Percentiles rank a stretch among this genome's conserved stretches.
Conservation (phyloP, 2,797 vertebrate genomes). For the Gymnothorax javanicus region DNA sequence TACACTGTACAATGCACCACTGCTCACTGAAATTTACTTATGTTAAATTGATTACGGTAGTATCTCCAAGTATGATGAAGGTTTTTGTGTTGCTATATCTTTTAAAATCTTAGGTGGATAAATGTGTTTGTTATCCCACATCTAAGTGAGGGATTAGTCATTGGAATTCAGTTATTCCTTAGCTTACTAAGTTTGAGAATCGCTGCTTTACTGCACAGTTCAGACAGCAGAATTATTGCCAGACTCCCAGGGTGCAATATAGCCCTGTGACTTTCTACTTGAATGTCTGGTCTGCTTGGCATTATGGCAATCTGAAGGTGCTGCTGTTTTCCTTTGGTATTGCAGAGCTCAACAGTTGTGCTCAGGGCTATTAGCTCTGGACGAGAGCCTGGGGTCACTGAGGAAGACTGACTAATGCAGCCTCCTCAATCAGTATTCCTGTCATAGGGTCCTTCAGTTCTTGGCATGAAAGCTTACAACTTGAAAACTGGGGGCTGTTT, state of each 20-base stretch:
- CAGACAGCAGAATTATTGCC: neutral
- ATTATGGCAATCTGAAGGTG: neutral
- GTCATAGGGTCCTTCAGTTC: neutral
- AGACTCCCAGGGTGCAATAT: neutral
- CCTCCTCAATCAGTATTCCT: neutral
- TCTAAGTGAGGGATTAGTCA: neutral
- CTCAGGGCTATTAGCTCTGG: neutral
- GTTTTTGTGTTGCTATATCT: neutral
- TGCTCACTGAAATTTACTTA: neutral
- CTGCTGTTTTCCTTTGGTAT: neutral
- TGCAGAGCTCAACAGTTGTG: neutral
- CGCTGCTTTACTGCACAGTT: neutral
- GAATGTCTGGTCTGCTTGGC: neutral
- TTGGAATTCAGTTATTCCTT: neutral
- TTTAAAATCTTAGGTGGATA: neutral
- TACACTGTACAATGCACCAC: neutral
- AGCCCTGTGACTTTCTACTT: neutral
- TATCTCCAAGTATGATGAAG: neutral
- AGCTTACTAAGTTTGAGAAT: neutral
- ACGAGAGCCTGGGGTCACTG: neutral
- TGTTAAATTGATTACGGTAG: neutral
- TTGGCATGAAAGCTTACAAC: too few relatives aligned
- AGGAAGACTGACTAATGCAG: neutral
- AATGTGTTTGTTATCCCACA: neutral
- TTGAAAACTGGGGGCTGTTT: too few relatives aligned